phyloP scores from a whole-genome alignment of 2,113 vertebrate genomes.

The Microcebus murinus region DNA sequence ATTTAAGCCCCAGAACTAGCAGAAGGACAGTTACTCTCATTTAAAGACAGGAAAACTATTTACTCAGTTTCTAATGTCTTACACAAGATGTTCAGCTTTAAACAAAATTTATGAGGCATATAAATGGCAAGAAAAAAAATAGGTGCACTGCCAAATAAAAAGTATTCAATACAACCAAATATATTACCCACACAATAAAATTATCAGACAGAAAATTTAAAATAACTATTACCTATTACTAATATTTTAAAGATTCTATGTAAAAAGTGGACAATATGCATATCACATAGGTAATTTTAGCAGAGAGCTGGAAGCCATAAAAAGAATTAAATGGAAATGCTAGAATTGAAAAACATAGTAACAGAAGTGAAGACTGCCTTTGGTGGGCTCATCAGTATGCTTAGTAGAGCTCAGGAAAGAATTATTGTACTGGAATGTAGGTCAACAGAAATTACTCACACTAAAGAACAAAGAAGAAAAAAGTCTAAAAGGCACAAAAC shows the following conservation, averaged over 20 bases:
- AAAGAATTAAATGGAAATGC: neutral
- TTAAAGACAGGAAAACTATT: neutral
- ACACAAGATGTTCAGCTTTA: neutral
- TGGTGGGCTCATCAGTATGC: neutral
- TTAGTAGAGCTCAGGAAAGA: neutral
- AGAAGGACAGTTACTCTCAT: neutral
- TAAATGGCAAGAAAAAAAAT: neutral
- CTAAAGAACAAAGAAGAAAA: neutral
- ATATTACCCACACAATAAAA: neutral
- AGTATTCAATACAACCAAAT: neutral
- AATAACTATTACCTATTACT: neutral
- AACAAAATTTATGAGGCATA: neutral
- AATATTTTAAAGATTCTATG: neutral
- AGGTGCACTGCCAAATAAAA: neutral
- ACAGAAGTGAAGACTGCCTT: neutral
- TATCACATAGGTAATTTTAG: neutral
- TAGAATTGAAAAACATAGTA: neutral
- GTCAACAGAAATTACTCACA: neutral
- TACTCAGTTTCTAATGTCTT: constrained; percentile 7
- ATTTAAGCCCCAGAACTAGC: neutral
- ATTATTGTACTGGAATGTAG: neutral
- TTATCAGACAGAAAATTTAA: neutral
- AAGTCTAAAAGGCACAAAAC: neutral
- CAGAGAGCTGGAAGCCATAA: neutral
- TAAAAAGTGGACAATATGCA: neutral